Base-by-base conservation (phyloP, 2,113 vertebrate genomes). In the Saccopteryx bilineata region DNA sequence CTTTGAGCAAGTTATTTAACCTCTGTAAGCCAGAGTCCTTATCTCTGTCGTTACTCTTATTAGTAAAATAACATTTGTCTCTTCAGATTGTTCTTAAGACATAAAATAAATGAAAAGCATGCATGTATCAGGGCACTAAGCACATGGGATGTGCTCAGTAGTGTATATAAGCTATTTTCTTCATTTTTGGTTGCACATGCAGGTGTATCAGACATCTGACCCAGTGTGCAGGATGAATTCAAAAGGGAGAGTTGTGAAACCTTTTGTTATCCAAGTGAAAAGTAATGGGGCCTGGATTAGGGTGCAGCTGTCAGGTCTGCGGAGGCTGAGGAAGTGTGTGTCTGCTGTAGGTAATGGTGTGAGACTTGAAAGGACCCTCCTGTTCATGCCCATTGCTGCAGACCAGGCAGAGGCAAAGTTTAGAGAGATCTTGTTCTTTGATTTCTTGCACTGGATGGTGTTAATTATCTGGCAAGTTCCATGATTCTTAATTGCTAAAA, bases 381-480 rank as follows among this genome's bases (percentile, higher is more conserved):
- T 39, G 19, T 78, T 84, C 54, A 18, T 31, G 28, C 19, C 54
- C 4, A 48, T 33, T 78, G 23, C 19, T 11, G 2, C 33, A 79
- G 82, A 63, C 17, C 17, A 66, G 60, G 39, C 26, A 72, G 80
- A 54, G 23, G 3, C 24, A 69, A 26, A 54, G 84, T 39, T 75
- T 18, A 50, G 10, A 31, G 81, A 80, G 87, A 39, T 39, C n/a
- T 60, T n/a, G 4, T 75, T 66, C 84, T 81, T 39, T n/a, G 84
- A 66, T 80, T 93, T 83, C 75, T 50, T 68, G 50, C 65, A 58
- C 4, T 46, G 46, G 61, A 63, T 68, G n/a, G 14, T 52, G 24
- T 17, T 14, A 71, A 46, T 76, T 91, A 88, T 28, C 85, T 92
- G 81, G 33, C 78, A 81, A 65, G 80, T 94, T 79, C 28, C 15